Evolutionary conservation across 2,797 vertebrate species (phyloP).

Genomic region (Remorina albescens): DNA sequence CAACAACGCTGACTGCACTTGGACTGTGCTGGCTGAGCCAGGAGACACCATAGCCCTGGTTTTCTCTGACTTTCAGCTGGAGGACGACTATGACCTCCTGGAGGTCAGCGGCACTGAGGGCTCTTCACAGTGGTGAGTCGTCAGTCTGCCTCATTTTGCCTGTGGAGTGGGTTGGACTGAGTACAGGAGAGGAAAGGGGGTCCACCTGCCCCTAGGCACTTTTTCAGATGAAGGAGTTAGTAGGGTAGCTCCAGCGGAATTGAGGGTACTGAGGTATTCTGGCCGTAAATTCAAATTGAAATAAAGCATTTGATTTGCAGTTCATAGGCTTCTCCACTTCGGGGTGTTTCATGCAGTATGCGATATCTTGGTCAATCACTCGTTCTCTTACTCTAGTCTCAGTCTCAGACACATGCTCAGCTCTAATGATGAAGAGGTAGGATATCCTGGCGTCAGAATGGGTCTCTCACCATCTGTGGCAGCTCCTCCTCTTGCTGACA

Average conservation of each 20-base stretch:
- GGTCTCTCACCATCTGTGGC: constrained; percentile 83
- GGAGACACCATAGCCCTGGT: constrained; percentile 98
- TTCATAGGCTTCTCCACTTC: background rate
- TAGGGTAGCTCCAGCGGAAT: constrained; percentile 1
- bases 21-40: constrained; percentile 97
- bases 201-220: constrained; percentile 26
- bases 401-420: constrained; percentile 65
- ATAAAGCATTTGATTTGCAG: constrained; percentile 6
- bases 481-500: constrained; percentile 81
- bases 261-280: background rate
- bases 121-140: constrained; percentile 95
- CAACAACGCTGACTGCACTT: constrained; percentile 98
- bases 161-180: constrained; percentile 7
- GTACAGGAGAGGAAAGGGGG: background rate
- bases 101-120: constrained; percentile 97
- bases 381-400: constrained; percentile 53
- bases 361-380: constrained; percentile 45
- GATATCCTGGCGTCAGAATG: constrained; percentile 74
- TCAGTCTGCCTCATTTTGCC: constrained; percentile 20
- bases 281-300: constrained; percentile 19
- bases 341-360: constrained; percentile 23
- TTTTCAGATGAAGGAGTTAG: constrained; percentile 22
- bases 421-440: constrained; percentile 79
- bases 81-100: constrained; percentile 96
- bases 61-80: constrained; percentile 97